Conservation (phyloP, 1,140 invertebrate species). For the Drosophila yakuba region DNA sequence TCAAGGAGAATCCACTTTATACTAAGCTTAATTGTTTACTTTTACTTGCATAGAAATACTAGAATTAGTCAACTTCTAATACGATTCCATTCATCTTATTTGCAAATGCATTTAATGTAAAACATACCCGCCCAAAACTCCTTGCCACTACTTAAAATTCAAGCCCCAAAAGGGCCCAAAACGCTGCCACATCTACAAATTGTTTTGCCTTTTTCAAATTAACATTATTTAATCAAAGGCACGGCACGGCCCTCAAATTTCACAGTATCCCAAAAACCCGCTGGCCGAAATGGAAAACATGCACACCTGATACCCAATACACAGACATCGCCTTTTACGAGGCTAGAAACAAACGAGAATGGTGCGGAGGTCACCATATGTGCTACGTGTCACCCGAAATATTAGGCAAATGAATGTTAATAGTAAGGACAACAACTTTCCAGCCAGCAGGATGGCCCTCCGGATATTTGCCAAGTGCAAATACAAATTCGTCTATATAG, state of each 20-base stretch:
- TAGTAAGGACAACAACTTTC: conserved; percentile 31
- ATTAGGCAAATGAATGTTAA: conserved; percentile 66
- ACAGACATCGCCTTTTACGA: conserved; percentile 49
- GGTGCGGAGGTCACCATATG: conserved; percentile 48
- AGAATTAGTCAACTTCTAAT: too few relatives aligned
- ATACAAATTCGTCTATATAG: conserved; percentile 43
- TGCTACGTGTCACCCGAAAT: conserved; percentile 52
- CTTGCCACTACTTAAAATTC: conserved; percentile 5
- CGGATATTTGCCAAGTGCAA: conserved; percentile 44
- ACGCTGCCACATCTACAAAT: conserved; percentile 23
- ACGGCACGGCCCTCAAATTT: conserved; percentile 19
- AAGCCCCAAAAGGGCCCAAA: conserved; percentile 8
- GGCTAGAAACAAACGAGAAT: conserved; percentile 4
- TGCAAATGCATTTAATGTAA: background rate
- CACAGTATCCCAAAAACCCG: conserved; percentile 17
- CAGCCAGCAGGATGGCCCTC: conserved; percentile 3
- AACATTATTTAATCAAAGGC: conserved; percentile 79
- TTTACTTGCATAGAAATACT: too few relatives aligned
- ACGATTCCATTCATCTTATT: background rate
- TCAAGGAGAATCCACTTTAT: too few relatives aligned
- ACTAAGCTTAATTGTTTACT: too few relatives aligned
- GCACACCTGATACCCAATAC: conserved; percentile 66
- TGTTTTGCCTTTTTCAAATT: conserved; percentile 59
- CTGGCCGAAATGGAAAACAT: conserved; percentile 36
- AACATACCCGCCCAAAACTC: background rate